Evolutionary conservation across 2,888 invertebrate genomes (phyloP).

Genomic region (Drosophila infuscata): DNA sequence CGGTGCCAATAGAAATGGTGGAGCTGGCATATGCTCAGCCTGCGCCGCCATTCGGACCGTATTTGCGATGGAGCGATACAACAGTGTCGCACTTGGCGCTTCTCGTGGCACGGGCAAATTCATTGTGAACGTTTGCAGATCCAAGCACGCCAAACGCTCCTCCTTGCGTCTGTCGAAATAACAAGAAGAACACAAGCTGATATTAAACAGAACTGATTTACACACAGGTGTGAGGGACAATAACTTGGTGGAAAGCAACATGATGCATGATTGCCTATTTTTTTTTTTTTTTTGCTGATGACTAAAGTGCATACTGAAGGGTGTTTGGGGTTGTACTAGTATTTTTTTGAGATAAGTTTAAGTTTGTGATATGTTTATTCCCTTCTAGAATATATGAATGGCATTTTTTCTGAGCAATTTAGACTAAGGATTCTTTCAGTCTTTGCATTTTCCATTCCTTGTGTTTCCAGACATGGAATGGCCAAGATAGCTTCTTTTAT

Average conservation of each 20-base stretch:
- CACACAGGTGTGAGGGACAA: neutral
- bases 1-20: constrained; percentile 64
- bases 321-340: no score
- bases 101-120: constrained; percentile 89
- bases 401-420: neutral
- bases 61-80: constrained; percentile 76
- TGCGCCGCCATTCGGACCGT: constrained; percentile 62
- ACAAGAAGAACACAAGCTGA: constrained; percentile 4
- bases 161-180: constrained; percentile 87
- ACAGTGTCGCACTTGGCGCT: constrained; percentile 82
- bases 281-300: neutral
- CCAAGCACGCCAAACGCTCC: constrained; percentile 93
- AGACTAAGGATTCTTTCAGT: neutral
- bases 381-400: neutral
- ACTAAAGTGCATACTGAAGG: neutral
- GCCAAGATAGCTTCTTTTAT: neutral
- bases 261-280: no score
- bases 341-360: no score
- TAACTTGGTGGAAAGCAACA: no score
- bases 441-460: neutral
- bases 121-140: constrained; percentile 95
- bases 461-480: neutral
- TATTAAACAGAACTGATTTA: neutral
- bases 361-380: no score
- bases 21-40: constrained; percentile 67